These are phyloP conservation scores for Nymphalis io DNA, from an alignment of 1,140 invertebrate species.

Conservation along the genomic window DNA sequence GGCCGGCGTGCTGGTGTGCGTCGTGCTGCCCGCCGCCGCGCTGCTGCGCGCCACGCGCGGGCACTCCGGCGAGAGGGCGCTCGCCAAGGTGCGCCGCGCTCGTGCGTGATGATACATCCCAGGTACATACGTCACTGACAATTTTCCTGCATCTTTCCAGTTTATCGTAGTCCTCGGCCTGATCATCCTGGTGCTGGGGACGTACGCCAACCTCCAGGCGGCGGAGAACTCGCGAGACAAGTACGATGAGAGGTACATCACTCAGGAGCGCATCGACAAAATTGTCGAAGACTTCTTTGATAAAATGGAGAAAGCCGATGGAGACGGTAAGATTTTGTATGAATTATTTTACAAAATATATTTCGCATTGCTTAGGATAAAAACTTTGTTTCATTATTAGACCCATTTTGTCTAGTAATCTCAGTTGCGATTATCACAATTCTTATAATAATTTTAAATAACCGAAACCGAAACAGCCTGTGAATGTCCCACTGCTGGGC, in stretches of 20 bases:
- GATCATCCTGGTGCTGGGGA: slow-evolving; percentile 91
- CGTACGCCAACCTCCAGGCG: slow-evolving; percentile 91
- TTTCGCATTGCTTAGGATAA: no score
- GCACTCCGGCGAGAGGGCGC: slow-evolving; percentile 86
- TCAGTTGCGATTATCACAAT: no score
- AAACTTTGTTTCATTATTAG: no score
- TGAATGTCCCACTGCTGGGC: no score
- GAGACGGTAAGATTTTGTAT: slow-evolving; percentile 35
- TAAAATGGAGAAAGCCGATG: slow-evolving; percentile 52
- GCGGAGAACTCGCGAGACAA: slow-evolving; percentile 80
- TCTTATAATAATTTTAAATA: no score
- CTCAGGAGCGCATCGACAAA: slow-evolving; percentile 72
- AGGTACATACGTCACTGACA: no score
- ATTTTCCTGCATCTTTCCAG: slow-evolving; percentile 66
- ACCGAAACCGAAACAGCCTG: no score
- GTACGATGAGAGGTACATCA: slow-evolving; percentile 62
- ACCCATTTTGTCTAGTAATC: no score
- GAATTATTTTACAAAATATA: no score
- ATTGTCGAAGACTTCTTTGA: slow-evolving; percentile 75
- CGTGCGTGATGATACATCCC: no score
- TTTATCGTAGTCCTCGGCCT: slow-evolving; percentile 88
- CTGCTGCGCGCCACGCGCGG: slow-evolving; percentile 87
- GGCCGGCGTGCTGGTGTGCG: slow-evolving; percentile 95
- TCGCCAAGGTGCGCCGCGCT: slow-evolving; percentile 83
- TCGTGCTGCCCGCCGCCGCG: slow-evolving; percentile 93